These are phyloP conservation scores for Xylocopa sonorina DNA, from an alignment of 1,140 invertebrate species.

Conservation along the genomic window DNA sequence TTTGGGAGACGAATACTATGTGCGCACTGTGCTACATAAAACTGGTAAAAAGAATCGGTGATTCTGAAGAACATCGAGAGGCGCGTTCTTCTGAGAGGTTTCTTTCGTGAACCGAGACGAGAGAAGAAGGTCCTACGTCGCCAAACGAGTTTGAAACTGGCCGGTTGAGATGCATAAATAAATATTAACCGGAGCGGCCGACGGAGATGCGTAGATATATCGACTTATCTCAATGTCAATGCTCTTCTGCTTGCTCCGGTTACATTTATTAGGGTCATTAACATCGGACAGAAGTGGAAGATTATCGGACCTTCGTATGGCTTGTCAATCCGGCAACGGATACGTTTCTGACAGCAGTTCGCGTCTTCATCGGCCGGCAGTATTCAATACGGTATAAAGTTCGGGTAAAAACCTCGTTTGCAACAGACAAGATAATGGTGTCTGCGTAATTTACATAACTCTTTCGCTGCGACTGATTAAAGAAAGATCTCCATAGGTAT, in stretches of 20 bases:
- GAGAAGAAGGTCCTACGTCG: conserved; percentile 66
- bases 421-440: not conserved
- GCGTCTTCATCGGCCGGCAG: conserved; percentile 36
- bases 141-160: conserved; percentile 77
- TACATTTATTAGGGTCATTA: conserved; percentile 81
- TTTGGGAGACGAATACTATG: too few species aligned
- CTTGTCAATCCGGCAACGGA: conserved; percentile 42
- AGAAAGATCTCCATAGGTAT: not conserved
- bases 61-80: not conserved
- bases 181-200: conserved; percentile 77
- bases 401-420: not conserved
- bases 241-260: conserved; percentile 74
- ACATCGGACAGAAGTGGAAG: conserved; percentile 77
- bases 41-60: too few species aligned
- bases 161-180: conserved; percentile 71
- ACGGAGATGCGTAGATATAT: conserved; percentile 69
- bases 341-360: conserved; percentile 34
- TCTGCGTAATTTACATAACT: conserved; percentile 17
- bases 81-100: conserved; percentile 31
- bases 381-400: not conserved
- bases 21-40: too few species aligned
- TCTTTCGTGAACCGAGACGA: conserved; percentile 65
- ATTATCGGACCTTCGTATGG: conserved; percentile 45
- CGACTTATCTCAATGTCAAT: conserved; percentile 79
- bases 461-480: not conserved